Conservation (phyloP, 2,888 invertebrate species). For the Scaptomyza cyrtandrae region DNA sequence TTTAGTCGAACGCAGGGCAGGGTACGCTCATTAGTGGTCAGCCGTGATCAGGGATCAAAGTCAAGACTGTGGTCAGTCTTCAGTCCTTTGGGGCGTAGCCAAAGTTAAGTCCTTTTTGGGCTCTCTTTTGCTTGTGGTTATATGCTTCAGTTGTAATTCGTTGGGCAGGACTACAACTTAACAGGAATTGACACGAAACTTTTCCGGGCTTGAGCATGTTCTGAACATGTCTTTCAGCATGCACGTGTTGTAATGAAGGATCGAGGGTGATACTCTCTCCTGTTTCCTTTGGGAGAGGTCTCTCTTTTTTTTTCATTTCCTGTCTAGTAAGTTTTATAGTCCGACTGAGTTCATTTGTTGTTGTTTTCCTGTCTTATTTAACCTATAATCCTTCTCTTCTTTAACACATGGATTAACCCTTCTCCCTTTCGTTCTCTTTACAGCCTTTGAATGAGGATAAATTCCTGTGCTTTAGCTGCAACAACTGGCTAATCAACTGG, state of each 20-base stretch:
- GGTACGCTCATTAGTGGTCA: slow-evolving; percentile 60
- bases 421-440: slow-evolving; percentile 30
- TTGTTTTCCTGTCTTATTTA: no score
- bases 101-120: slow-evolving; percentile 22
- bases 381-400: no score
- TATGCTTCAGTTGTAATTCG: slow-evolving; percentile 37
- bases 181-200: slow-evolving; percentile 6
- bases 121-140: slow-evolving; percentile 44
- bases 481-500: slow-evolving; percentile 85
- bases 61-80: slow-evolving; percentile 16
- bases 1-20: slow-evolving; percentile 27
- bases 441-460: slow-evolving; percentile 84
- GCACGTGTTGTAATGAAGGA: neutral
- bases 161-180: slow-evolving; percentile 26
- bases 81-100: slow-evolving; percentile 55
- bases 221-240: neutral
- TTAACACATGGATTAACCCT: neutral
- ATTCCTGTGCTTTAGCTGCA: slow-evolving; percentile 84
- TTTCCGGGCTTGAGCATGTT: slow-evolving; percentile 10
- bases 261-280: neutral
- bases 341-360: no score
- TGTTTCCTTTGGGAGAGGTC: neutral
- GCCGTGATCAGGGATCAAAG: slow-evolving; percentile 21
- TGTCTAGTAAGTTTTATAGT: no score
- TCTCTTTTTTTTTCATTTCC: neutral